Base-by-base conservation (phyloP, 2,888 invertebrate genomes). In the Lymantria dispar region DNA sequence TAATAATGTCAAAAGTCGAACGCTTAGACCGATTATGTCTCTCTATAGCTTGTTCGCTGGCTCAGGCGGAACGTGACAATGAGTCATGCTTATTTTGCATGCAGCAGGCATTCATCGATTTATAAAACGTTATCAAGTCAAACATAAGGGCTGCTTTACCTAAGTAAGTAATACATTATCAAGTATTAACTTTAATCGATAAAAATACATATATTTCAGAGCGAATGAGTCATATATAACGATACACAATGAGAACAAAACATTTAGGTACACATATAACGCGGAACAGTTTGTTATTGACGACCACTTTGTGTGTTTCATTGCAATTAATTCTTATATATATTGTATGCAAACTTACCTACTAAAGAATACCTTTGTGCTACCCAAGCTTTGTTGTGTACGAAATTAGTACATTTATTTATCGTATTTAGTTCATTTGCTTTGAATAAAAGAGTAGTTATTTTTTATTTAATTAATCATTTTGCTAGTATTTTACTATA, bases 301-400 rank as follows among this genome's bases (percentile, higher is more conserved):
- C 12, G 12, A 38, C 2, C 2, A 3, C 41, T 29, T 50, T 45
- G 37, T 50, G 36, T 50, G 33, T 30, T 8, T 48, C 22, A 33
- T 8, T 45, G 50, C 37, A 42, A 42, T 37, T 47, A 29, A 10
- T 13, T 12, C 36, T n/a, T n/a, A n/a, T n/a, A n/a, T n/a, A n/a
- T n/a, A 36, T 7, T 36, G 7, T 36, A 8, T 36, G 36, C n/a
- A 36, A 9, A 36, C 36, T 5, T 36, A n/a, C 7, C 22, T 36
- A n/a, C 7, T 5, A 5, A 22, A 36, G 9, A 36, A 36, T 22
- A 36, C 36, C 36, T 36, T 36, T n/a, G 36, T 36, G n/a, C n/a
- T n/a, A n/a, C n/a, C n/a, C n/a, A n/a, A n/a, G n/a, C n/a, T 22
- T 2, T 36, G 36, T 36, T 5, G 10, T 3, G 36, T 36, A 36